These are phyloP conservation scores for Gobio gobio DNA, from an alignment of 2,113 vertebrate genomes.

Conservation along the genomic window DNA sequence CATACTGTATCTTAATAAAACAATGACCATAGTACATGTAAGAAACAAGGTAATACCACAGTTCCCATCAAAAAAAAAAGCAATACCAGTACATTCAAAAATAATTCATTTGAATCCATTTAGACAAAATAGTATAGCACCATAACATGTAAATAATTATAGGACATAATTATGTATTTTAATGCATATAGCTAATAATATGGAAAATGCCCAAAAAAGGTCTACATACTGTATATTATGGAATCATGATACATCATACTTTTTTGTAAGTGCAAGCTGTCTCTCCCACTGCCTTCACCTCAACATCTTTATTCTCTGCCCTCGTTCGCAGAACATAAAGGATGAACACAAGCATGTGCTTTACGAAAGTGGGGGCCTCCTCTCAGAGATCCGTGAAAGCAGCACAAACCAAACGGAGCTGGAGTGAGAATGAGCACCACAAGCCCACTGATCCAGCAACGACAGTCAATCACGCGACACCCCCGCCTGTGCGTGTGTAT, in stretches of 20 bases:
- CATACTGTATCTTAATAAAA: no score
- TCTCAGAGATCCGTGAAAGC: neutral
- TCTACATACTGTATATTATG: neutral
- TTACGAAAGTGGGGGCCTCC: neutral
- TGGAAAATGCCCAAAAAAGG: neutral
- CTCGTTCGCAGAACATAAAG: neutral
- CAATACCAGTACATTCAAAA: neutral
- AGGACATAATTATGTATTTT: neutral
- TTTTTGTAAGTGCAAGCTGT: neutral
- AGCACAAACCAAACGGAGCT: neutral
- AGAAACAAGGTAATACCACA: neutral
- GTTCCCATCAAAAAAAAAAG: neutral
- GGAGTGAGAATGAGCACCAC: conserved; percentile 11
- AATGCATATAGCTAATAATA: neutral
- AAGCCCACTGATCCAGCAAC: neutral
- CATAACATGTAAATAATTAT: neutral
- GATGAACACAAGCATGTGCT: conserved; percentile 1
- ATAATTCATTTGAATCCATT: neutral
- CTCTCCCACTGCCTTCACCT: neutral
- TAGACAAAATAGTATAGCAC: no score
- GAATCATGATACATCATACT: neutral
- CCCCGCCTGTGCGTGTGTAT: neutral
- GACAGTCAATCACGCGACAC: neutral
- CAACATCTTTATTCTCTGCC: neutral
- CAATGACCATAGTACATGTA: neutral